Conservation (phyloP, 2,797 vertebrate genomes). For the Mormyrops boulengeri region DNA sequence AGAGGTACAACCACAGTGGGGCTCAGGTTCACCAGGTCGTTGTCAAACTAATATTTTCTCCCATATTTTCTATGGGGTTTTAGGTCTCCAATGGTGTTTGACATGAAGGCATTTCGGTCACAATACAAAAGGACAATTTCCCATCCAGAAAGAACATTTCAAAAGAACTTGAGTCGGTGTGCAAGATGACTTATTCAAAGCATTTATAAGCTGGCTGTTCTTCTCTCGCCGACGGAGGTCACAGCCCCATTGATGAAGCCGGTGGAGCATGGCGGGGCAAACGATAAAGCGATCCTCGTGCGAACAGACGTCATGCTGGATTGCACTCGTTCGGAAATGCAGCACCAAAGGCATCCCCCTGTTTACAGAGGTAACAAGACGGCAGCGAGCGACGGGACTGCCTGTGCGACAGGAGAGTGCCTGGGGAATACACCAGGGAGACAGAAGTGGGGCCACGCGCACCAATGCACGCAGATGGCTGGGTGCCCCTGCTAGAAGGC, state of each 20-base stretch:
- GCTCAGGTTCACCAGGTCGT: background rate
- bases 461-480: background rate
- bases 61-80: background rate
- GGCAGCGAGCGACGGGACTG: background rate
- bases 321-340: constrained; percentile 25
- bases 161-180: background rate
- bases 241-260: background rate
- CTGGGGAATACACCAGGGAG: background rate
- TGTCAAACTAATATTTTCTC: background rate
- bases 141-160: background rate
- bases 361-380: background rate
- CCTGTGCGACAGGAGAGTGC: background rate
- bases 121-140: background rate
- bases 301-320: constrained; percentile 26
- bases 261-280: background rate
- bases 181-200: background rate
- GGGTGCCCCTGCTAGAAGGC: background rate
- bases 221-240: background rate
- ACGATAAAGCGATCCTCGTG: background rate
- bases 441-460: background rate
- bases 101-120: background rate
- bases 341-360: background rate
- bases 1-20: background rate
- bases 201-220: background rate
- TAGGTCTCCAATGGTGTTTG: background rate